phyloP scores from a whole-genome alignment of 2,797 vertebrate species.

The Anniella stebbinsi region DNA sequence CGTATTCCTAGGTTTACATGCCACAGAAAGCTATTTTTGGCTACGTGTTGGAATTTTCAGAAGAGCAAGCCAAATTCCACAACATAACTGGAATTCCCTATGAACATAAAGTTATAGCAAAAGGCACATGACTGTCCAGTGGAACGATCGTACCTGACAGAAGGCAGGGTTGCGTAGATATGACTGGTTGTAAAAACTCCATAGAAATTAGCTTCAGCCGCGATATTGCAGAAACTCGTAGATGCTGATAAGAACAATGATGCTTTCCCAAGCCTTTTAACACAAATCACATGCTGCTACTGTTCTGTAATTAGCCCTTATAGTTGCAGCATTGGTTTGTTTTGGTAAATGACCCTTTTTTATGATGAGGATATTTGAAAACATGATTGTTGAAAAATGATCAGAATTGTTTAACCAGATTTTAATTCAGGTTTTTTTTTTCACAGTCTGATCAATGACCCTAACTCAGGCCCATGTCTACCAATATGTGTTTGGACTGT shows the following conservation, averaged over 20 bases:
- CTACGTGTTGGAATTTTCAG: constrained; percentile 67
- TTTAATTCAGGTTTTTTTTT: background rate
- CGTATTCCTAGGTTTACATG: constrained; percentile 76
- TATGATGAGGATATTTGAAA: constrained; percentile 40
- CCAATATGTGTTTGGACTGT: background rate
- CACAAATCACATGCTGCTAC: constrained; percentile 36
- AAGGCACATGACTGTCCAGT: constrained; percentile 38
- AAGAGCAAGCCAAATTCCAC: constrained; percentile 73
- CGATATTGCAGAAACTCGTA: constrained; percentile 65
- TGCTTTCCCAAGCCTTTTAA: constrained; percentile 55
- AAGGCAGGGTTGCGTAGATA: constrained; percentile 40
- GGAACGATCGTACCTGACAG: constrained; percentile 26
- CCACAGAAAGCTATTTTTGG: constrained; percentile 78
- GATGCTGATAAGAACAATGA: constrained; percentile 68
- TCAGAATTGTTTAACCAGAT: background rate
- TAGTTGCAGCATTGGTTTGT: constrained; percentile 24
- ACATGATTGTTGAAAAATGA: constrained; percentile 15
- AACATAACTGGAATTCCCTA: constrained; percentile 72
- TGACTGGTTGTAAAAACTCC: constrained; percentile 53
- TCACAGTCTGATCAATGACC: background rate
- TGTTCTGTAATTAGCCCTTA: constrained; percentile 43
- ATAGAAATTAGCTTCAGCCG: constrained; percentile 72
- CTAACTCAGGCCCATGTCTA: background rate
- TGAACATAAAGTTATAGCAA: constrained; percentile 59
- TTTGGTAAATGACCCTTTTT: constrained; percentile 50